Conservation (phyloP, 2,888 invertebrate genomes). For the Bellardia bayeri region DNA sequence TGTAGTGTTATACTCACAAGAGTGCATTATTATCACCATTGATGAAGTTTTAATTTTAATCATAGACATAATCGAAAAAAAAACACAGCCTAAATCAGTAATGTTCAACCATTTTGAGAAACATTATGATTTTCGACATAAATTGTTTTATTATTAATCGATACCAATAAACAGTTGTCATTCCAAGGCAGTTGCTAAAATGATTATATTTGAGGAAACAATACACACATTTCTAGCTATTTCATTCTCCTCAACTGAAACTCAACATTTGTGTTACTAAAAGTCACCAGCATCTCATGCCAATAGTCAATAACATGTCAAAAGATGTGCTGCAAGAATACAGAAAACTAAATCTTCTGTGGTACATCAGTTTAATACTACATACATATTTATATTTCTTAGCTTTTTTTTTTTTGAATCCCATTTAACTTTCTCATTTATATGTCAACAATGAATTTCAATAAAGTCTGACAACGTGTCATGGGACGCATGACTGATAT, state of each 20-base stretch:
- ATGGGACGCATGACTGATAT: constrained; percentile 59
- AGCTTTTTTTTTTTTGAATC: not conserved
- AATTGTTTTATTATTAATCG: too few relatives aligned
- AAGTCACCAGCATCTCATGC: not conserved
- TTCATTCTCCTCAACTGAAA: not conserved
- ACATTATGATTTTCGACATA: too few relatives aligned
- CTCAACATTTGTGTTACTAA: not conserved
- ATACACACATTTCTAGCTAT: not conserved
- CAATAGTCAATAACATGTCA: constrained; percentile 4
- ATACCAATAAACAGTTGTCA: too few relatives aligned
- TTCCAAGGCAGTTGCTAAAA: too few relatives aligned
- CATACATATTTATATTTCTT: not conserved
- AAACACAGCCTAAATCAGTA: too few relatives aligned
- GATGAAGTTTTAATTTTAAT: too few relatives aligned
- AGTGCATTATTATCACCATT: too few relatives aligned
- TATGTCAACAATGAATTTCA: constrained; percentile 67
- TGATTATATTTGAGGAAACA: too few relatives aligned
- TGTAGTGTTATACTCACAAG: too few relatives aligned
- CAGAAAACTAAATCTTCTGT: not conserved
- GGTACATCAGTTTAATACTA: not conserved
- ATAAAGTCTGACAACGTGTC: constrained; percentile 63
- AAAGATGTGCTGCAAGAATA: not conserved
- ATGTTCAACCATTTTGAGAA: too few relatives aligned
- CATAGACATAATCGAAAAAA: too few relatives aligned
- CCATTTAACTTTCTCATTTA: constrained; percentile 39